Evolutionary conservation across 2,797 vertebrate species (phyloP).

Genomic region (Rhadinocentrus ornatus): DNA sequence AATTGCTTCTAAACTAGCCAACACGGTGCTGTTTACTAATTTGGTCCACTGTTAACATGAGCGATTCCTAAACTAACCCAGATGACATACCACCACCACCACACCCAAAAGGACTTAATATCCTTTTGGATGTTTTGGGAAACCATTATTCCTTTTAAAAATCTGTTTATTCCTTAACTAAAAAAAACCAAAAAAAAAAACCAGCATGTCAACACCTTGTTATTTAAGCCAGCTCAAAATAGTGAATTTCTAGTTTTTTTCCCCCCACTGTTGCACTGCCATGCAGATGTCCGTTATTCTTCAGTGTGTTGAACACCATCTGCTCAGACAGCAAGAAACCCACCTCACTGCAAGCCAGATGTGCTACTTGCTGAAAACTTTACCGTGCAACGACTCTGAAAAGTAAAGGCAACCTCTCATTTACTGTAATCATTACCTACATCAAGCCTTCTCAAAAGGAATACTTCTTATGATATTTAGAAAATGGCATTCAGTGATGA

Average conservation of each 20-base stretch:
- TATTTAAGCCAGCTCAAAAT: too few relatives aligned
- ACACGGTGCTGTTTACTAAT: background rate
- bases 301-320: background rate
- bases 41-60: background rate
- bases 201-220: too few relatives aligned
- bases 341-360: background rate
- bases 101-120: too few relatives aligned
- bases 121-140: too few relatives aligned
- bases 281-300: too few relatives aligned
- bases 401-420: slow-evolving; percentile 6
- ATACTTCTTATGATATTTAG: background rate
- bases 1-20: background rate
- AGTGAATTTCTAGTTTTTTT: too few relatives aligned
- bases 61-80: background rate
- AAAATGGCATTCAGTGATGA: background rate
- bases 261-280: too few relatives aligned
- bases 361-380: background rate
- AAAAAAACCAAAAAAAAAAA: too few relatives aligned
- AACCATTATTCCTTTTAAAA: too few relatives aligned
- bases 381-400: slow-evolving; percentile 11
- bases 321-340: background rate
- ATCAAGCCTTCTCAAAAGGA: background rate
- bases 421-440: background rate
- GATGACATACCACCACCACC: background rate
- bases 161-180: too few relatives aligned